Percentiles rank a stretch among this genome's conserved stretches.
Conservation (phyloP, 1,140 invertebrate genomes). For the Dinoponera quadriceps region DNA sequence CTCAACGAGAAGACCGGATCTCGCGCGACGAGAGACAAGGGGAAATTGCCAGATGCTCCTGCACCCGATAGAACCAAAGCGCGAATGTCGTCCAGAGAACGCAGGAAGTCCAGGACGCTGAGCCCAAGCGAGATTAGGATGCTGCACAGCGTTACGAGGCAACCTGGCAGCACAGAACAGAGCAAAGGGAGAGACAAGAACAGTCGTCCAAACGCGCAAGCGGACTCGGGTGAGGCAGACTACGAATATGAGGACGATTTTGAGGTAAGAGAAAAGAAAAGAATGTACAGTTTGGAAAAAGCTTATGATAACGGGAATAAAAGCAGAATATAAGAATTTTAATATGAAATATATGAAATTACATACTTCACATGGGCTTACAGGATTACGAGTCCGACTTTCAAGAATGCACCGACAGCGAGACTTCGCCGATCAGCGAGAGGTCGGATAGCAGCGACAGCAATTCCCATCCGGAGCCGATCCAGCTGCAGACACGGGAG, state of each 20-base stretch:
- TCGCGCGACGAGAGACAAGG: neutral
- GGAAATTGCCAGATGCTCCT: constrained; percentile 19
- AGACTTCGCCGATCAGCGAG: constrained; percentile 80
- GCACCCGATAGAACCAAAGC: constrained; percentile 6
- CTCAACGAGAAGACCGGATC: neutral
- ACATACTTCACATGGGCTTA: constrained; percentile 16
- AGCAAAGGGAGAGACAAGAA: constrained; percentile 31
- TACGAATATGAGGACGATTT: constrained; percentile 85
- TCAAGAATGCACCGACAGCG: constrained; percentile 84
- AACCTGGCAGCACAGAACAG: neutral
- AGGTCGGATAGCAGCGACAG: constrained; percentile 72
- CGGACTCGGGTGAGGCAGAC: constrained; percentile 38
- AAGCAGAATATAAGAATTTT: neutral
- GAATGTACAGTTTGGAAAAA: too few relatives aligned
- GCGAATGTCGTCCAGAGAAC: constrained; percentile 60
- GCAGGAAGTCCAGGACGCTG: constrained; percentile 76
- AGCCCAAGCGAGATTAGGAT: constrained; percentile 81
- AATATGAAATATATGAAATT: neutral
- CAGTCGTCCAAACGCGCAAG: neutral
- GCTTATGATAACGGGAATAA: too few relatives aligned
- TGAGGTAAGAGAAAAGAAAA: constrained; percentile 77
- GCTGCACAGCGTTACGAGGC: constrained; percentile 60
- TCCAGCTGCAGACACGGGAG: constrained; percentile 77
- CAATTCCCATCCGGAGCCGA: constrained; percentile 74
- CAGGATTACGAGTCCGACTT: constrained; percentile 87